phyloP scores from a whole-genome alignment of 2,113 vertebrate species.

The Atherinomorus stipes region DNA sequence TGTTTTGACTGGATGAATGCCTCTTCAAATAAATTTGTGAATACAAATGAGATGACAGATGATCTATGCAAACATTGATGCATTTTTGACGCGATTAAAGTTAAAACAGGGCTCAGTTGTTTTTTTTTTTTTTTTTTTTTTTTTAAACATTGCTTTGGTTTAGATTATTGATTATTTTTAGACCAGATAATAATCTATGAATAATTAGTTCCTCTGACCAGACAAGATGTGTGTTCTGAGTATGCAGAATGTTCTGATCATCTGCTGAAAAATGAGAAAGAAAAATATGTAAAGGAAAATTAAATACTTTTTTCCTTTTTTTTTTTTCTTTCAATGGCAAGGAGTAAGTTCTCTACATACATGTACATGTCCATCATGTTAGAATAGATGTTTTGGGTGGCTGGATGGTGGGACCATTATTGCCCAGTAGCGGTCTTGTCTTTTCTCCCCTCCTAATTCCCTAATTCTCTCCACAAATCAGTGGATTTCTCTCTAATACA shows the following conservation, averaged over 20 bases:
- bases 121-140: no score
- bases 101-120: no score
- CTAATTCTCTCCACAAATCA: conserved; percentile 30
- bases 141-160: no score
- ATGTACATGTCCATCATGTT: conserved; percentile 42
- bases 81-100: no score
- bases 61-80: no score
- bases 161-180: no score
- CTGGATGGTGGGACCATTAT: conserved; percentile 86
- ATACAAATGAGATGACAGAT: no score
- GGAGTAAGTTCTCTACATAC: conserved; percentile 85
- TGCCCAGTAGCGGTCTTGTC: conserved; percentile 52
- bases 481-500: conserved; percentile 19
- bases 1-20: no score
- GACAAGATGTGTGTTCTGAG: background rate
- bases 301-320: background rate
- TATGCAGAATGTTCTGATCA: no score
- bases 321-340: conserved; percentile 18
- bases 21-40: no score
- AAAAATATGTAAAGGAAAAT: background rate
- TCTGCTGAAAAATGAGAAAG: background rate
- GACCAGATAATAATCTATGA: no score
- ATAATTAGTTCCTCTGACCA: no score
- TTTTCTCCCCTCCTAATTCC: conserved; percentile 52
- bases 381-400: conserved; percentile 70